Percentiles rank a stretch among this genome's conserved stretches.
Evolutionary conservation across 2,797 vertebrate species (phyloP).

Genomic region (Coregonus suidteri): DNA sequence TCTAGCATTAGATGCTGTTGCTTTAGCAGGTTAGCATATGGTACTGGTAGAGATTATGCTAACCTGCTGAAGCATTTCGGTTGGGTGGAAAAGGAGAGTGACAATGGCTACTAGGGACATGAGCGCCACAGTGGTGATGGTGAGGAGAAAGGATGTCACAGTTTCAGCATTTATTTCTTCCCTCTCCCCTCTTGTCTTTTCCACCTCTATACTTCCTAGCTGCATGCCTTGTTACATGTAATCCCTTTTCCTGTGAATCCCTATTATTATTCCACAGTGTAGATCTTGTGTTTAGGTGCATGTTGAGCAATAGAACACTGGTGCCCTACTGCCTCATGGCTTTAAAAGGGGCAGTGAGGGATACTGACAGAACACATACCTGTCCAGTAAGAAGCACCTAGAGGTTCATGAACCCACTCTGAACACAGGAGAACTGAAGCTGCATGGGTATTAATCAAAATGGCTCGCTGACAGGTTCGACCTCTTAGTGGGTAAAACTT

Average conservation of each 20-base stretch:
- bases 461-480: slow-evolving; percentile 49
- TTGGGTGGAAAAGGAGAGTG: background rate
- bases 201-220: slow-evolving; percentile 12
- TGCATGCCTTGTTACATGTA: slow-evolving; percentile 20
- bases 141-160: background rate
- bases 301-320: background rate
- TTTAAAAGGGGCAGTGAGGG: background rate
- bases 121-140: background rate
- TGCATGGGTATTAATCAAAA: slow-evolving; percentile 28
- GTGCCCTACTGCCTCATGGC: background rate
- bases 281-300: slow-evolving; percentile 43
- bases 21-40: slow-evolving; percentile 32
- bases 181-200: background rate
- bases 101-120: background rate
- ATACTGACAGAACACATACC: background rate
- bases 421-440: slow-evolving; percentile 22
- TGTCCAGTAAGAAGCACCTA: slow-evolving; percentile 12
- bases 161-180: background rate
- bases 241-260: slow-evolving; percentile 30
- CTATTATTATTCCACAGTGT: slow-evolving; percentile 68
- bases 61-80: slow-evolving; percentile 3
- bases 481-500: slow-evolving; percentile 57
- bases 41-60: slow-evolving; percentile 4
- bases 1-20: slow-evolving; percentile 46
- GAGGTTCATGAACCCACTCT: slow-evolving; percentile 10